Conservation (phyloP, 2,113 vertebrate species). For the Corvus moneduloides region DNA sequence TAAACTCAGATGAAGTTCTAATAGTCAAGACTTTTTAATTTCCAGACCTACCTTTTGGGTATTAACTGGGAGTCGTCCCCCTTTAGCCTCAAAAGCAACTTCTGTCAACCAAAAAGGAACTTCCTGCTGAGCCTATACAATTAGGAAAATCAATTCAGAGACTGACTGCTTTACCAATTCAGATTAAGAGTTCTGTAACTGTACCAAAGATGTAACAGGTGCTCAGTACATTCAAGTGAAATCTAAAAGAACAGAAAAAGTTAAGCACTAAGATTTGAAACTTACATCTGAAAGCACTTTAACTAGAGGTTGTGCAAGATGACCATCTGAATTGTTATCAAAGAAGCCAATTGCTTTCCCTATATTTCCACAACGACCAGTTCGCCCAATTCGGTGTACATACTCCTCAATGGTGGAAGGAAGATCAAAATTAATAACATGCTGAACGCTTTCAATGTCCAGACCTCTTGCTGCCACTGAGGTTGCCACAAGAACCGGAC, state of each 20-base stretch:
- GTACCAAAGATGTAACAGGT: background rate
- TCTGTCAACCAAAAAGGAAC: slow-evolving; percentile 91
- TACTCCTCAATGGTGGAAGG: slow-evolving; percentile 90
- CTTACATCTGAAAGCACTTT: slow-evolving; percentile 88
- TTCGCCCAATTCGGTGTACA: slow-evolving; percentile 93
- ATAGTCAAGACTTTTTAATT: background rate
- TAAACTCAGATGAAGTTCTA: background rate
- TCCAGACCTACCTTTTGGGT: slow-evolving; percentile 76
- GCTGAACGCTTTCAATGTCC: slow-evolving; percentile 92
- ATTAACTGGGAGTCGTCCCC: slow-evolving; percentile 66
- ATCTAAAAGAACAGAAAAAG: background rate
- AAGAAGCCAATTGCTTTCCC: slow-evolving; percentile 90
- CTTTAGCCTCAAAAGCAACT: slow-evolving; percentile 69
- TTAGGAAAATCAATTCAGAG: background rate
- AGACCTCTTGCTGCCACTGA: slow-evolving; percentile 92
- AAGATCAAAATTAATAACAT: slow-evolving; percentile 94
- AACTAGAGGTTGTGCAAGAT: slow-evolving; percentile 79
- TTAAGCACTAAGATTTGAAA: background rate
- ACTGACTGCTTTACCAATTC: background rate
- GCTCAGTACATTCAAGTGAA: background rate
- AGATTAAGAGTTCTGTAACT: background rate
- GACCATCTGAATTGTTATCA: slow-evolving; percentile 74
- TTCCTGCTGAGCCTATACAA: slow-evolving; percentile 87
- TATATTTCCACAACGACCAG: slow-evolving; percentile 91
- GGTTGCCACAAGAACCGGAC: slow-evolving; percentile 89